Conservation (phyloP, 2,113 vertebrate genomes). For the Meleagris gallopavo region DNA sequence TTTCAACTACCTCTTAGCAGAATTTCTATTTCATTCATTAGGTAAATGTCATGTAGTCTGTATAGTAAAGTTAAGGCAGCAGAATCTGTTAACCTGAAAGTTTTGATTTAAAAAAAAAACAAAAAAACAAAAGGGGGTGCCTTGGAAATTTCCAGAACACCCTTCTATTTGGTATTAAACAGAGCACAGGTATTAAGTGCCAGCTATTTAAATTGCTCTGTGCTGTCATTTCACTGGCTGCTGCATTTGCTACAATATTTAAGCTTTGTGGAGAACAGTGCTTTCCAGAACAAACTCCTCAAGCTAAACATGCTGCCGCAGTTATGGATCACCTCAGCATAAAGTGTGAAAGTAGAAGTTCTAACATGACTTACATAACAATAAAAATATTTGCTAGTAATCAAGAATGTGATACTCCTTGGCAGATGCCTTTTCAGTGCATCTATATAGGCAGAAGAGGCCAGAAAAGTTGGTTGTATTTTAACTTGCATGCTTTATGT, state of each 20-base stretch:
- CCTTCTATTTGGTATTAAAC: neutral
- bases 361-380: slow-evolving; percentile 35
- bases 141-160: neutral
- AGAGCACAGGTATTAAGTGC: neutral
- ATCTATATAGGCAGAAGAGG: neutral
- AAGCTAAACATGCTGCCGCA: neutral
- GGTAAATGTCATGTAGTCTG: neutral
- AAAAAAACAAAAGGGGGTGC: neutral
- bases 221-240: neutral
- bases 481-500: slow-evolving; percentile 39
- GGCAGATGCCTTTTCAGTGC: slow-evolving; percentile 27
- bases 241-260: neutral
- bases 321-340: neutral
- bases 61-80: neutral
- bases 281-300: neutral
- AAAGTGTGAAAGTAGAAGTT: slow-evolving; percentile 36
- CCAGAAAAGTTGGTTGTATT: slow-evolving; percentile 24
- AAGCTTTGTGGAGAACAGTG: neutral
- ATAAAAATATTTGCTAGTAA: slow-evolving; percentile 58
- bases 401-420: neutral
- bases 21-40: neutral
- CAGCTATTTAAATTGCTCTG: neutral
- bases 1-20: neutral
- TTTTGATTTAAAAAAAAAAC: neutral
- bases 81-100: neutral